phyloP scores from a whole-genome alignment of 2,888 invertebrate species.

The Agrilus cyanescens region DNA sequence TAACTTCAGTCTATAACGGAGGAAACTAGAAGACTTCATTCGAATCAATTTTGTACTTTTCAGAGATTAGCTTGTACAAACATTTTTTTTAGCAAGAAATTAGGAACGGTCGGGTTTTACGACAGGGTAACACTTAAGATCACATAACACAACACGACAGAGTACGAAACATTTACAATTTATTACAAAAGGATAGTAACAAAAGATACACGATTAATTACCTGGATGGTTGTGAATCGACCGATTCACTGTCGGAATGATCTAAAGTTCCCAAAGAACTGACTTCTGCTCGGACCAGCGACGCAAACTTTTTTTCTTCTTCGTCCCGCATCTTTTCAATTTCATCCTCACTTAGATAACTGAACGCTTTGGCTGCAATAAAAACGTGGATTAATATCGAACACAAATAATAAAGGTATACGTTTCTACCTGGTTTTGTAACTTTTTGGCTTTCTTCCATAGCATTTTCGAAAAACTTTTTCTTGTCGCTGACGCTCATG shows the following conservation, averaged over 20 bases:
- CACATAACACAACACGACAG: neutral
- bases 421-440: constrained; percentile 61
- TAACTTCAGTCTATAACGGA: too few species aligned
- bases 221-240: constrained; percentile 30
- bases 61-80: too few species aligned
- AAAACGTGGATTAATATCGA: neutral
- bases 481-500: constrained; percentile 85
- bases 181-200: neutral
- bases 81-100: neutral
- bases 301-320: constrained; percentile 81
- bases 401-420: neutral
- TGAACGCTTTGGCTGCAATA: constrained; percentile 76
- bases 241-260: constrained; percentile 41
- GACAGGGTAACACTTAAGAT: neutral
- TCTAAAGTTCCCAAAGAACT: constrained; percentile 43
- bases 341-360: constrained; percentile 87
- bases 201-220: constrained; percentile 14
- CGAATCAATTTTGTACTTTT: too few species aligned
- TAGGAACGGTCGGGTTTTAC: neutral
- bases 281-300: constrained; percentile 53
- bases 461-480: constrained; percentile 90
- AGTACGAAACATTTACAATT: neutral
- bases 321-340: constrained; percentile 88
- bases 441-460: constrained; percentile 87
- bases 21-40: too few species aligned